These are phyloP conservation scores for Meandrusa payeni DNA, from an alignment of 2,888 invertebrate species.

Conservation along the genomic window DNA sequence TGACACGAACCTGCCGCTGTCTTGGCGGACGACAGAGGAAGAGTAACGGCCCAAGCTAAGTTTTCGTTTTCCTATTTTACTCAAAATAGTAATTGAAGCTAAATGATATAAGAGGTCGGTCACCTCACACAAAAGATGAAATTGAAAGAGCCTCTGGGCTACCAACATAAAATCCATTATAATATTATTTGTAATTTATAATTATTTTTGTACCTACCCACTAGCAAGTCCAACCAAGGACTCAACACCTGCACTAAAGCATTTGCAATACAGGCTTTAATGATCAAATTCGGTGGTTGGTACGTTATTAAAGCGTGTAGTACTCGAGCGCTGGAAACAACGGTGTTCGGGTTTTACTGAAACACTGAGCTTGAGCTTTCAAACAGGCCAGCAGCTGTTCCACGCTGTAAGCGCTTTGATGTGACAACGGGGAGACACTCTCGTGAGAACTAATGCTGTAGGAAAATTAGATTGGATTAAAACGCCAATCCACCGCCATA, in stretches of 20 bases:
- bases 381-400: slow-evolving; percentile 62
- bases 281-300: slow-evolving; percentile 50
- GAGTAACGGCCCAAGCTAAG: too few relatives aligned
- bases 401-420: slow-evolving; percentile 68
- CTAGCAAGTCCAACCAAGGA: slow-evolving; percentile 55
- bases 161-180: too few relatives aligned
- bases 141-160: too few relatives aligned
- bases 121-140: too few relatives aligned
- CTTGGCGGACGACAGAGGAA: too few relatives aligned
- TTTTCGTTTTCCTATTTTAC: too few relatives aligned
- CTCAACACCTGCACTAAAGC: slow-evolving; percentile 49
- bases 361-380: slow-evolving; percentile 44
- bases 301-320: slow-evolving; percentile 60
- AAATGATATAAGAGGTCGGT: too few relatives aligned
- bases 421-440: slow-evolving; percentile 54
- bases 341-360: slow-evolving; percentile 44
- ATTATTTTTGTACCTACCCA: slow-evolving; percentile 31
- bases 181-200: too few relatives aligned
- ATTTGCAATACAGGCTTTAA: slow-evolving; percentile 44
- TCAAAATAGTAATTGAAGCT: too few relatives aligned
- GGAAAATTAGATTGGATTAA: too few relatives aligned
- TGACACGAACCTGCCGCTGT: too few relatives aligned
- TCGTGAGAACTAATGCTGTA: slow-evolving; percentile 50
- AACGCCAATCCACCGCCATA: too few relatives aligned
- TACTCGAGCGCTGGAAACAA: slow-evolving; percentile 61